Percentiles rank a stretch among this genome's conserved stretches.
Conservation (phyloP, 2,113 vertebrate genomes). For the Nothoprocta pentlandii region DNA sequence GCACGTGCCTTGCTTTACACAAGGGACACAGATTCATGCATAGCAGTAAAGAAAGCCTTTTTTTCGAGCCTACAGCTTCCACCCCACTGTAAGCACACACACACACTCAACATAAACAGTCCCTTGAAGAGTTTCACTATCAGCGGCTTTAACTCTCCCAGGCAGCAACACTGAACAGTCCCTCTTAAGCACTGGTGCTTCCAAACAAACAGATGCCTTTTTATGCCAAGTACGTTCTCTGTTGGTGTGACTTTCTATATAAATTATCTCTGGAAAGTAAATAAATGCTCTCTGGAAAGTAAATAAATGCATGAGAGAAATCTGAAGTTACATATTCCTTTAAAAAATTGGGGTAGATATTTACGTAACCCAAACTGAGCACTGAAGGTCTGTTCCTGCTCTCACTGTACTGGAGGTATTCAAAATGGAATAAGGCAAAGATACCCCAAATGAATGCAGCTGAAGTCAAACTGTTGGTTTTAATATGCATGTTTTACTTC, state of each 20-base stretch:
- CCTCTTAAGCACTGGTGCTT: neutral
- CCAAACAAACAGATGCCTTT: accelerated
- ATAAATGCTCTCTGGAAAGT: neutral
- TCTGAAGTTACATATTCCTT: neutral
- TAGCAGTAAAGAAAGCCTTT: neutral
- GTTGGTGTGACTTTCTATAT: neutral
- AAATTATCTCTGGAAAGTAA: neutral
- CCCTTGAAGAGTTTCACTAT: neutral
- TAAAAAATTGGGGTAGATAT: neutral
- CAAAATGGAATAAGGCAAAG: neutral
- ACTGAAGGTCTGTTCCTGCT: neutral
- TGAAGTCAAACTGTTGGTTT: neutral
- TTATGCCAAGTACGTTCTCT: neutral
- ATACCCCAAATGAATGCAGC: neutral
- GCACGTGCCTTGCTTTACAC: neutral
- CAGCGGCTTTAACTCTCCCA: neutral
- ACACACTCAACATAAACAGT: neutral
- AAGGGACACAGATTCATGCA: neutral
- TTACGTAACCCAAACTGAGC: neutral
- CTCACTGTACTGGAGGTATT: neutral
- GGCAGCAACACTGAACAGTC: neutral
- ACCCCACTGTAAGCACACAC: neutral
- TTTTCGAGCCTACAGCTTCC: neutral
- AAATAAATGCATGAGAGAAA: neutral
- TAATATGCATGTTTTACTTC: neutral